phyloP scores from a whole-genome alignment of 2,888 invertebrate genomes.

The Scaptomyza flava region DNA sequence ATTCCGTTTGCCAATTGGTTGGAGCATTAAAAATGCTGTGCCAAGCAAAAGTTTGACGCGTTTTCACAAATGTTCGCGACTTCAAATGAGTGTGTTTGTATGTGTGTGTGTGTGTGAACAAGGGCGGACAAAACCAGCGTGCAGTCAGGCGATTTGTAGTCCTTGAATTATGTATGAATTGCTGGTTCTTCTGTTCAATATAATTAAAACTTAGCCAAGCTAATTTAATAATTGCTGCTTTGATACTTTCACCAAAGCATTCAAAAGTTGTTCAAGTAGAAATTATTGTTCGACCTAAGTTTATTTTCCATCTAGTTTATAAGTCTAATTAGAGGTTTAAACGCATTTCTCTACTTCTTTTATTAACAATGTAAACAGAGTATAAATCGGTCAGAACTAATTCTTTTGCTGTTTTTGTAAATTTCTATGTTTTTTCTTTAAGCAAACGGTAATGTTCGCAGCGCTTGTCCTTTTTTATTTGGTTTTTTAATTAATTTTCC shows the following conservation, averaged over 20 bases:
- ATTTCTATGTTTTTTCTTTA: background rate
- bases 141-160: constrained; percentile 2
- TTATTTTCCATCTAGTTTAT: no score
- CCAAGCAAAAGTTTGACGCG: constrained; percentile 63
- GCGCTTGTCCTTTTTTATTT: background rate
- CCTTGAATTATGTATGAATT: constrained; percentile 10
- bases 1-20: constrained; percentile 47
- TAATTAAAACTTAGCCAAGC: background rate
- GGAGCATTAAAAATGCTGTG: constrained; percentile 63
- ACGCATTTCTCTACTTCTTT: no score
- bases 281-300: no score
- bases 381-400: background rate
- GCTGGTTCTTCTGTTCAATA: background rate
- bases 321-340: no score
- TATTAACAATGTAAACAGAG: background rate
- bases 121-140: background rate
- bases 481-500: constrained; percentile 27
- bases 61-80: constrained; percentile 60
- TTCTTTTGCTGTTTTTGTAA: background rate
- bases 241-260: background rate
- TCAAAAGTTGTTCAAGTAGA: background rate
- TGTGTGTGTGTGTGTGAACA: background rate
- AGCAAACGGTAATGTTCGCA: background rate
- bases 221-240: background rate
- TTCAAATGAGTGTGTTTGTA: constrained; percentile 3